Base-by-base conservation (phyloP, 2,888 invertebrate genomes). In the Anarsia innoxiella region DNA sequence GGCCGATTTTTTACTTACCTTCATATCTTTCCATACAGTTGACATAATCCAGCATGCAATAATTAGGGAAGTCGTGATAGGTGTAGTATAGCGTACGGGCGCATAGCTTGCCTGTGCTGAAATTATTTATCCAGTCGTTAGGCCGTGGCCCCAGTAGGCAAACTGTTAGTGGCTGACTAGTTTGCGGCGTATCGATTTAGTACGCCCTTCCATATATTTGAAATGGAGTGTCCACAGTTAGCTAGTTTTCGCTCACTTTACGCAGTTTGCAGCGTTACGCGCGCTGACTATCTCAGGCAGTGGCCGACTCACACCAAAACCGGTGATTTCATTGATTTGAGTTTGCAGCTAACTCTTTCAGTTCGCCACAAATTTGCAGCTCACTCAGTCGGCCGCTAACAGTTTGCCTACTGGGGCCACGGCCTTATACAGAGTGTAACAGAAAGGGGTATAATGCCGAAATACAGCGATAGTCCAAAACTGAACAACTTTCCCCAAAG, bases 41-140 rank as follows among this genome's bases (percentile, higher is more conserved):
- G 1, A 33, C 25, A 3, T 25, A 33, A 11, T 33, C 46, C 25
- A 33, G 5, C 14, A 33, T 19, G 14, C 33, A 33, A 5, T 33
- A 33, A n/a, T 11, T 33, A 1, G 25, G 25, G n/a, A 33, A 33
- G 14, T n/a, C 9, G 25, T 25, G 33, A 11, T 25, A 26, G 1
- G n/a, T 4, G 5, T 12, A 1, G 13, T 25, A 33, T 9, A 10
- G 10, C 5, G 33, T 12, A 1, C 33, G 33, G 1, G 14, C 33
- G 11, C 33, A 33, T 1, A 33, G 6, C 1, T 14, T 14, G 1
- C 33, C 33, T 3, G 33, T 33, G 8, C 33, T 33, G 19, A n/a
- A 25, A 19, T 19, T 19, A 25, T n/a, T 5, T 25, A 9, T 19
- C 8, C 3, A 19, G 19, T 8, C 3, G 3, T 19, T 3, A 19